A percentile compares a stretch with the other conserved stretches of the same genome.
phyloP scores from a whole-genome alignment of 2,113 vertebrate species.

The Lathamus discolor region DNA sequence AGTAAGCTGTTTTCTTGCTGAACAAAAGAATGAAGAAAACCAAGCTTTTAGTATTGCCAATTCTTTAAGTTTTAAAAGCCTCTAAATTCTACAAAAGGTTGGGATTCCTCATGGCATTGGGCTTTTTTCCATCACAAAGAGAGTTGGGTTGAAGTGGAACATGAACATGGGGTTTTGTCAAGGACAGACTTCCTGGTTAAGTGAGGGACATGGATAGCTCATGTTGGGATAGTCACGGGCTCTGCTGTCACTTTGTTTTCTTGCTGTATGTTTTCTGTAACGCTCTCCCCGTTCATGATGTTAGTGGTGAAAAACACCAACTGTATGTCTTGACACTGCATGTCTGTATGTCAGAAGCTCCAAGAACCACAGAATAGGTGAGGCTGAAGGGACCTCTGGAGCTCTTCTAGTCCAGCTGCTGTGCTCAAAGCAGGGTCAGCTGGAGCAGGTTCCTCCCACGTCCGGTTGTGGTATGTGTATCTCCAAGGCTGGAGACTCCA shows the following conservation, averaged over 20 bases:
- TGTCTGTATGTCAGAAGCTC: not conserved
- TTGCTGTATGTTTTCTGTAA: not conserved
- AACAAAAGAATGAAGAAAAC: not conserved
- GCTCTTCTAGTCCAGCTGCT: not conserved
- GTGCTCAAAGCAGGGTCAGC: not conserved
- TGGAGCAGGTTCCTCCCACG: not conserved
- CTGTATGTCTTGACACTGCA: not conserved
- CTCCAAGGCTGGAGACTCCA: not conserved
- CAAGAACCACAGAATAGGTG: not conserved
- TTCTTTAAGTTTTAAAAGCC: not conserved
- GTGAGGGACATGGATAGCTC: not conserved
- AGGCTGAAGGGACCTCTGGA: not conserved
- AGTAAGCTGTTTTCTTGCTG: not conserved
- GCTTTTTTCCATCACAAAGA: not conserved
- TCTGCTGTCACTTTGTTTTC: not conserved
- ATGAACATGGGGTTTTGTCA: not conserved
- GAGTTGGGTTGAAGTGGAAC: not conserved
- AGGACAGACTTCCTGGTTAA: not conserved
- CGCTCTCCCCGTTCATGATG: not conserved
- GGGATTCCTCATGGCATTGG: not conserved
- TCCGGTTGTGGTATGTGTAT: not conserved
- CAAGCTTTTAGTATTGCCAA: not conserved
- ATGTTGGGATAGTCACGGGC: not conserved
- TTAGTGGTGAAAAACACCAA: not conserved
- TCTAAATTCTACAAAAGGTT: not conserved